Base-by-base conservation (phyloP, 2,797 vertebrate species). In the Picus viridis region DNA sequence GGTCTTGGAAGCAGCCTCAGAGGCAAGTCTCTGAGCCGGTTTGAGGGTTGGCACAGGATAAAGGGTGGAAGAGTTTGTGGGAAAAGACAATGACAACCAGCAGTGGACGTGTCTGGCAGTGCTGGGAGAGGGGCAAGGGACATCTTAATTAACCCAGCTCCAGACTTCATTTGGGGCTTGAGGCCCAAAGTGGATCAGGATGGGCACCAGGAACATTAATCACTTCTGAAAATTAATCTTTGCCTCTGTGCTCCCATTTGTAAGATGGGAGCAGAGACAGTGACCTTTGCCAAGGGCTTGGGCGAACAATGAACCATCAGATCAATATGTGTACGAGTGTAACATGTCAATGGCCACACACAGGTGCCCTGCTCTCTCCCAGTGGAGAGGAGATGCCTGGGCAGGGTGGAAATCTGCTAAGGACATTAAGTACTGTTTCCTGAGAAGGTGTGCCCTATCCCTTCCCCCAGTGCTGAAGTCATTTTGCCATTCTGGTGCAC, bases 251-350 rank as follows among this genome's bases (percentile, higher is more conserved):
- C 67, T 94, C 24, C 30, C 56, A 7, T 91, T 70, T 79, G 29
- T 30, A 29, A 54, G 67, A 58, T 24, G 67, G 93, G 76, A 89
- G 79, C 53, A 75, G 77, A 75, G 83, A 14, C 56, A 12, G 88
- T 82, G 93, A 94, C 94, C 95, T 95, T 94, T 95, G 95, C 93
- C 93, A 95, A 96, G 94, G 93, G 89, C 95, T 95, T 4, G 77
- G 82, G 86, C n/a, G 93, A 88, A 88, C 91, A 92, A 81, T 83
- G 93, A 83, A 47, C 93, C 59, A 6, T 4, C 1, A 8, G 91
- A 96, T 96, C 95, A 89, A 94, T 95, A 91, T 0, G 36, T 17
- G 89, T 87, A 95, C 91, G 95, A 93, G 95, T 19, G 32, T 26
- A 7, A 95, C 94, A 92, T 94, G 49, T 77, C 94, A 93, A 95